Base-by-base conservation (phyloP, 1,140 invertebrate genomes). In the Cotesia typhae region DNA sequence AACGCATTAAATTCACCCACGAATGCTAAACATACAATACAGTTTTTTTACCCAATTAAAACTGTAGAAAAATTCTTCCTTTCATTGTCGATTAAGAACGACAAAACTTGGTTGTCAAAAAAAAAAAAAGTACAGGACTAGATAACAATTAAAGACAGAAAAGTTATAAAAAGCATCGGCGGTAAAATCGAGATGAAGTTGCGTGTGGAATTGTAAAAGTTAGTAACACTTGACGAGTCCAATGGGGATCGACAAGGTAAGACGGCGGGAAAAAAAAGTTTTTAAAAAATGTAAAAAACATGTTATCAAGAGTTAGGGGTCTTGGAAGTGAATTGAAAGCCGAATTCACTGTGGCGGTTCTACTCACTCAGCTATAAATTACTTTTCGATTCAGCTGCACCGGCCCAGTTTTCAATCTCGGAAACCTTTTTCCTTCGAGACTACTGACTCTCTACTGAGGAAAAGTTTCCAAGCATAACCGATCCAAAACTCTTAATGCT, bases 271-370 rank as follows among this genome's bases (percentile, higher is more conserved):
- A 47, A 47, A 47, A 9, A 47, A 47, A 47, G 41, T 47, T 47
- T 28, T 28, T 28, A 28, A 28, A 28, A 47, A 47, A 10, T 47
- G 6, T 47, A 9, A 47, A 47, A 47, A 47, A 47, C 6, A 47
- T 7, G 7, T 10, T 28, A 28, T 28, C 41, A 10, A 10, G 41
- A 47, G 41, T 47, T 47, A 9, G 41, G 41, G 41, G 41, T 47
- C 41, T 63, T 66, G 51, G 51, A 67, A 72, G 70, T 72, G 70
- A 72, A 72, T 72, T 66, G 70, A 72, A 72, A 67, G 63, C n/a
- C 35, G 63, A 72, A 72, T 67, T 72, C 63, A 53, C 67, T 52
- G 51, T 66, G 53, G 63, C 37, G 53, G 28, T 55, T 41, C 37
- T 63, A 52, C 28, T 55, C 60, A 51, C 51, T 35, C 60, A 14